These are phyloP conservation scores for Acrocephalus arundinaceus DNA, from an alignment of 2,113 vertebrate genomes.

Conservation along the genomic window DNA sequence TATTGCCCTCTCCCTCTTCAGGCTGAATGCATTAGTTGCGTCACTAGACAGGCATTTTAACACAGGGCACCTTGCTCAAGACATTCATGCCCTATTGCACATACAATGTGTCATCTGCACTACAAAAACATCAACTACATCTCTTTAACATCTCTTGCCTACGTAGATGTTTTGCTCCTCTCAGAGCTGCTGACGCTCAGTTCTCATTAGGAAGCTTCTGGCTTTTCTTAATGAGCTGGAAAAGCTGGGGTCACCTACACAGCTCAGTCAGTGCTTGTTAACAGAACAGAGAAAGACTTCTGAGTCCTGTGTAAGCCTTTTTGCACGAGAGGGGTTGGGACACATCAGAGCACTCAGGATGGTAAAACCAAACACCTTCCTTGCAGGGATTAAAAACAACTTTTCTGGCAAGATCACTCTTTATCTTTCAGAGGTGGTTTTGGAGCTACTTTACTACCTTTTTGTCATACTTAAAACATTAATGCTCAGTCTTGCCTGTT, in stretches of 20 bases:
- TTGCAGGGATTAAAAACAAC: background rate
- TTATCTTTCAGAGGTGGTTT: background rate
- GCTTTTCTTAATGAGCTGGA: constrained; percentile 17
- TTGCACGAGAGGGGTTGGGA: background rate
- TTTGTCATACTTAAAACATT: background rate
- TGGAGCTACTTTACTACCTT: background rate
- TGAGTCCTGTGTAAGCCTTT: background rate
- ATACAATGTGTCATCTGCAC: background rate
- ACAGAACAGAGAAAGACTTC: background rate
- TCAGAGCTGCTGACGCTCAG: background rate
- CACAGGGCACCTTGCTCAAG: background rate
- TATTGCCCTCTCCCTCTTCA: background rate
- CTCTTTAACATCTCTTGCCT: background rate
- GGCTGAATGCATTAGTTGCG: background rate
- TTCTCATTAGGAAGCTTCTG: constrained; percentile 22
- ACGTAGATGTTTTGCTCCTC: background rate
- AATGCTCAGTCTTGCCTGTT: background rate
- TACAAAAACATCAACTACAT: background rate
- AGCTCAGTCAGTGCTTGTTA: background rate
- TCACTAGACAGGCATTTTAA: background rate
- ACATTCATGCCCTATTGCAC: constrained; percentile 22
- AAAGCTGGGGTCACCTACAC: background rate
- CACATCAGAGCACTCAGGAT: background rate
- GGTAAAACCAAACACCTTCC: background rate
- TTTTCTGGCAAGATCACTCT: background rate